Evolutionary conservation across 2,888 invertebrate species (phyloP), one percentile per base, ranked within the genome.

Genomic region (Conistra vaccinii): DNA sequence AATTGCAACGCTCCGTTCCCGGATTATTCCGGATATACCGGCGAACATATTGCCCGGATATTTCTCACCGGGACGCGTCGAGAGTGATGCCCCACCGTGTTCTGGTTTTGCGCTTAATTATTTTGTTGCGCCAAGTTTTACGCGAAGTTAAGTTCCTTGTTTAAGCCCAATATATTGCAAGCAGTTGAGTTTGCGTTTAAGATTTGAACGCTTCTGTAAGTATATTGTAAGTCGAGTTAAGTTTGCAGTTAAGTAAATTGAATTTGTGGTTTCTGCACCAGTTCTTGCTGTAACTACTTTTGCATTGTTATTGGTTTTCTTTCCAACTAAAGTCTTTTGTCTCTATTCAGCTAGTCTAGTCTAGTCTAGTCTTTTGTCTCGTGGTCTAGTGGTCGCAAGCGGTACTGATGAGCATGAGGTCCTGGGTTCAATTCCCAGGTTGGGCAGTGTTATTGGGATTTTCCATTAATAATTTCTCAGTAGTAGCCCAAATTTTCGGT

Each of bases 21-120:
- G 89, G 91, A 91, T 92, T 91, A 92, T 89, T 88, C 88, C 87
- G 90, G 89, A 91, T 90, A 89, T 87, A 81, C 88, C 71, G 76
- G 55, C n/a, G 84, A 90, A 92, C 90, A 90, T 92, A 92, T 91
- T 90, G 83, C 89, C 82, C 74, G 89, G 86, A 85, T 89, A 89
- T 90, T 89, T 89, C 89, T 89, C 89, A 87, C 86, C 83, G 84
- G 83, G 81, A 83, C 80, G 70, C 85, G 80, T 73, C 29, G 83
- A 85, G 88, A 88, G 84, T 79, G 87, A 90, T 90, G 87, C 73
- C 78, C 48, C 69, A 62, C 77, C 79, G 69, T 85, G 82, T 84
- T 86, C 76, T 73, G 81, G 84, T 84, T 87, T 81, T 75, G 60
- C 65, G 76, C 83, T 87, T 85, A 85, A 89, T 89, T 86, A 84